These are phyloP conservation scores for Calycopis cecrops DNA, from an alignment of 1,140 invertebrate genomes.

Conservation along the genomic window DNA sequence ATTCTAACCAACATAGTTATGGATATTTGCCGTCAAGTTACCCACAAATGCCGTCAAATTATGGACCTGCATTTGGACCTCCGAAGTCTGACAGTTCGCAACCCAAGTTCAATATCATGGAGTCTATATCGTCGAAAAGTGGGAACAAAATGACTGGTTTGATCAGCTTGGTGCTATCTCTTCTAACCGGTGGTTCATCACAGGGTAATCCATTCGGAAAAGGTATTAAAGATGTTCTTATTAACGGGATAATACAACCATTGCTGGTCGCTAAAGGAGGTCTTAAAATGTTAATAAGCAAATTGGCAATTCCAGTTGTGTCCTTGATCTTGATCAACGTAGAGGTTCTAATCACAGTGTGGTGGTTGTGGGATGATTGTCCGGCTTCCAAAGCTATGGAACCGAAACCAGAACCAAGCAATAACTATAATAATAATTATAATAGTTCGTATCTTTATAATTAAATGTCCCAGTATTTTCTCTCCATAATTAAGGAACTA, in stretches of 20 bases:
- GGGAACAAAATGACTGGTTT: conserved; percentile 46
- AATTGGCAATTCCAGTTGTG: conserved; percentile 53
- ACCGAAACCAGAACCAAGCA: background rate
- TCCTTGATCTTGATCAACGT: conserved; percentile 56
- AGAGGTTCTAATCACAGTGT: conserved; percentile 55
- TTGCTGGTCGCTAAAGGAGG: conserved; percentile 46
- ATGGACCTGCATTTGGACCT: background rate
- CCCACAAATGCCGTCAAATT: background rate
- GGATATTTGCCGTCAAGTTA: conserved; percentile 6
- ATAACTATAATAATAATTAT: conserved; percentile 12
- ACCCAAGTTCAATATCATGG: conserved; percentile 32
- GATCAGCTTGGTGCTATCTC: conserved; percentile 39
- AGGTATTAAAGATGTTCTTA: conserved; percentile 52
- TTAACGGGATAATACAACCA: conserved; percentile 54
- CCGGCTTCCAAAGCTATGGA: conserved; percentile 19
- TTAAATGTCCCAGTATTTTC: conserved; percentile 2
- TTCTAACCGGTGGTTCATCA: conserved; percentile 38
- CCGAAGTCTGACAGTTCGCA: background rate
- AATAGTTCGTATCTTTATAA: conserved; percentile 3
- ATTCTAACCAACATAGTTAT: background rate
- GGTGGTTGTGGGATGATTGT: conserved; percentile 69
- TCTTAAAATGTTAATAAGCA: conserved; percentile 56
- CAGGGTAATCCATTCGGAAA: conserved; percentile 35
- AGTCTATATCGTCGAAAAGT: conserved; percentile 39
- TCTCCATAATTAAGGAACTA: too few relatives aligned